Evolutionary conservation across 2,113 vertebrate species (phyloP), one percentile per base, ranked within the genome.

Genomic region (Setophaga kirtlandii): DNA sequence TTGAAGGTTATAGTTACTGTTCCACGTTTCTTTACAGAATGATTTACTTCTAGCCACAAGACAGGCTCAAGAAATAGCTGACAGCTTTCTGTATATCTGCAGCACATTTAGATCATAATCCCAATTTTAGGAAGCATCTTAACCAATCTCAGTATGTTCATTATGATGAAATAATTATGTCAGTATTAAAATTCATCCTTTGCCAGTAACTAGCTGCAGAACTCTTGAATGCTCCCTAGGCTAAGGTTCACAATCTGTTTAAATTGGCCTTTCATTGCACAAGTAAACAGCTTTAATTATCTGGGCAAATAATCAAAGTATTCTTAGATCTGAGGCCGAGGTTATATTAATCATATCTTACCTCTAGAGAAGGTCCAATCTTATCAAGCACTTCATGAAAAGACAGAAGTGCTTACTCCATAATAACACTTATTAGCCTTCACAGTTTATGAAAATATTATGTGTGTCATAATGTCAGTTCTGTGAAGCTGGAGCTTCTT

Each of bases 171-270:
- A 95, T 94, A 93, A 96, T 93, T 82, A 89, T 71, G 65, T 70
- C 88, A 82, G 69, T 70, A 78, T 97, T 95, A 96, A 96, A 97
- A 96, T 92, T 91, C 79, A 93, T 87, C 49, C 69, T 94, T 89
- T 92, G 56, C 68, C 31, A 41, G 71, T 92, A 96, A 96, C 85
- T 92, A 93, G 76, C n/a, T 93, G 41, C 64, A 94, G 86, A 93
- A 81, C 84, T 89, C 73, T 87, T 93, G 73, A 93, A 71, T 83
- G 60, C 31, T 96, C 94, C 92, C 90, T 69, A 78, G 92, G 69
- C 93, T 97, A 90, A 96, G 86, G 79, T 93, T 96, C 96, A 89
- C 86, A 96, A 62, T 93, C 92, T 96, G 80, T 94, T 97, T 96
- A 93, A 93, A 93, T 79, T 96, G 85, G 83, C 23, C 88, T 94